Evolutionary conservation across 1,140 invertebrate species (phyloP).

Genomic region (Atta cephalotes): DNA sequence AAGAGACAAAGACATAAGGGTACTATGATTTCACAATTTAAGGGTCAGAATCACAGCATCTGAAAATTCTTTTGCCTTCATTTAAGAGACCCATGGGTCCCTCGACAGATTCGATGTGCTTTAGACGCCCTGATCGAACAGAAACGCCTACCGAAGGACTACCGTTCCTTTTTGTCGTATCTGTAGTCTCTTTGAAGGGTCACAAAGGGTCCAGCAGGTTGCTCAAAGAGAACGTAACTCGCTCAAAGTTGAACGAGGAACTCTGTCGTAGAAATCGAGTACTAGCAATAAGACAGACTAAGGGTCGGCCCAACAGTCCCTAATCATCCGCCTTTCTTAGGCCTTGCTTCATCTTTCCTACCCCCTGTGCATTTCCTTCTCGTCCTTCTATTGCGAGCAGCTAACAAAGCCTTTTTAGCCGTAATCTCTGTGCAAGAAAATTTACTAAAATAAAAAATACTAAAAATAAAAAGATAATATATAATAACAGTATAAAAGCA

Average conservation of each 20-base stretch:
- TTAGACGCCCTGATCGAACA: conserved; percentile 62
- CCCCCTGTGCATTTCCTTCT: not conserved
- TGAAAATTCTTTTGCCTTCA: conserved; percentile 69
- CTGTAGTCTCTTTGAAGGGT: conserved; percentile 56
- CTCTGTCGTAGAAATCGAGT: conserved; percentile 58
- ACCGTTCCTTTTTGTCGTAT: conserved; percentile 69
- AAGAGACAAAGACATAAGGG: not conserved
- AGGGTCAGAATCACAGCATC: conserved; percentile 16
- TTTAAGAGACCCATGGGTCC: conserved; percentile 67
- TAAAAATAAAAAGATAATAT: not conserved
- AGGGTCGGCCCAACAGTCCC: conserved; percentile 64
- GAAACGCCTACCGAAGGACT: conserved; percentile 72
- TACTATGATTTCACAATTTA: conserved; percentile 65
- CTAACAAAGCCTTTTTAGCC: conserved; percentile 63
- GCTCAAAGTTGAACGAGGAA: conserved; percentile 62
- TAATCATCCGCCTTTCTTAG: conserved; percentile 69
- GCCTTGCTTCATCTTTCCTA: conserved; percentile 41
- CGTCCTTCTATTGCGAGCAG: not conserved
- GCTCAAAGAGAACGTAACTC: conserved; percentile 73
- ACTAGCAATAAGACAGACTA: conserved; percentile 69
- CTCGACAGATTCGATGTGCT: conserved; percentile 59
- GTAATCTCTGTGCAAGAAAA: not conserved
- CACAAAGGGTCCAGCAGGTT: conserved; percentile 66
- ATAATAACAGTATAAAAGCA: not conserved
- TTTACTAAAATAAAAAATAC: not conserved